phyloP scores from a whole-genome alignment of 2,797 vertebrate genomes.

The Limosa lapponica region DNA sequence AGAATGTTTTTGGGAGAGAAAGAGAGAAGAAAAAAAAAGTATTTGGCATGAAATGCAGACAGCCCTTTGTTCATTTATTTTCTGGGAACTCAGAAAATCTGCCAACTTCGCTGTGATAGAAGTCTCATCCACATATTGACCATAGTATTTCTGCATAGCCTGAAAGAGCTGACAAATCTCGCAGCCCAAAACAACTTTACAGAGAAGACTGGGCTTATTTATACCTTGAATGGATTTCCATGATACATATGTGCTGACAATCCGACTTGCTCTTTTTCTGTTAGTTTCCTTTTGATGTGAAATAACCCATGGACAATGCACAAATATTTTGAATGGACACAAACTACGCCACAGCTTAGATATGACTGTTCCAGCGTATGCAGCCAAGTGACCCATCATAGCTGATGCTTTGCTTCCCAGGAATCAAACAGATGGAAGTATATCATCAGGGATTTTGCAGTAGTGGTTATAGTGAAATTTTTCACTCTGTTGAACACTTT shows the following conservation, averaged over 20 bases:
- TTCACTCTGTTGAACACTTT: constrained; percentile 60
- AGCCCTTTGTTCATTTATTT: not conserved
- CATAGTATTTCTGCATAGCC: not conserved
- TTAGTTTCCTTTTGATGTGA: not conserved
- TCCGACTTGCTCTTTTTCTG: not conserved
- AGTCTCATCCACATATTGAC: not conserved
- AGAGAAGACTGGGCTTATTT: not conserved
- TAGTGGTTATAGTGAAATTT: constrained; percentile 27
- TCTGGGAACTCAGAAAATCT: not conserved
- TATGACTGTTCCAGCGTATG: not conserved
- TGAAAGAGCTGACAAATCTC: not conserved
- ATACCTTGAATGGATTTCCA: not conserved
- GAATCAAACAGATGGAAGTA: constrained; percentile 48
- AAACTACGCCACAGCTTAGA: not conserved
- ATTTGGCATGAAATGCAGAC: not conserved
- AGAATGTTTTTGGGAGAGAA: not conserved
- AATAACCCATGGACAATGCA: not conserved
- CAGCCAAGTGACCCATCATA: not conserved
- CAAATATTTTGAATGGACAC: not conserved
- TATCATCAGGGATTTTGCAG: constrained; percentile 31
- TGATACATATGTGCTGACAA: accelerated
- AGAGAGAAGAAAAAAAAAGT: not conserved
- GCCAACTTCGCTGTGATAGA: not conserved
- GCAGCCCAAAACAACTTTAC: not conserved
- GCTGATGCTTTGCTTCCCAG: constrained; percentile 35